Percentiles rank a stretch among this genome's conserved stretches.
Conservation (phyloP, 1,140 invertebrate species). For the Mactra quadrangularis region DNA sequence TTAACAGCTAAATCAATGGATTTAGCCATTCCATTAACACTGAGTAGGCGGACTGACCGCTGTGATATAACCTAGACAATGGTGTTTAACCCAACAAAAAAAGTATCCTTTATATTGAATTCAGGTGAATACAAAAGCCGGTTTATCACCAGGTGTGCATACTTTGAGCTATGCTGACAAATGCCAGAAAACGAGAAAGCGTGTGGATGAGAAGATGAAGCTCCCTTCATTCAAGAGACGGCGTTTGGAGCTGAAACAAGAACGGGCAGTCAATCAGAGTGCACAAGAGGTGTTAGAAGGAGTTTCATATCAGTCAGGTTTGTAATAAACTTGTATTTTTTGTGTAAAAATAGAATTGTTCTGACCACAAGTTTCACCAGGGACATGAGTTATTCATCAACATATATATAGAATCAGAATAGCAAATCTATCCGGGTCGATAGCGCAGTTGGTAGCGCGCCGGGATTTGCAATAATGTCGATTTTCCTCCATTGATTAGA, state of each 20-base stretch:
- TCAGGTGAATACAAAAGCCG: conserved; percentile 36
- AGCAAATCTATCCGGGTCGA: not conserved
- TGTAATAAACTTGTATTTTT: not conserved
- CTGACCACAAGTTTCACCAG: not conserved
- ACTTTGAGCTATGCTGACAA: conserved; percentile 45
- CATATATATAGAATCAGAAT: not conserved
- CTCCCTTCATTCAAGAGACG: conserved; percentile 40
- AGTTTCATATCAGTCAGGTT: conserved; percentile 57
- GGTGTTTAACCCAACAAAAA: too few species aligned
- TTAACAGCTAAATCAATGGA: too few species aligned
- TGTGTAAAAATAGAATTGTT: not conserved
- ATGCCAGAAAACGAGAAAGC: conserved; percentile 32
- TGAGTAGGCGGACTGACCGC: too few species aligned
- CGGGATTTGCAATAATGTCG: too few species aligned
- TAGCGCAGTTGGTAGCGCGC: too few species aligned
- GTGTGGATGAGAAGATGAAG: conserved; percentile 1
- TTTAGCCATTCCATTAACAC: too few species aligned
- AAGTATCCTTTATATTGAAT: not conserved
- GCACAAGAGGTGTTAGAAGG: conserved; percentile 51
- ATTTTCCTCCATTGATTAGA: too few species aligned
- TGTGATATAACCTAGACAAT: too few species aligned
- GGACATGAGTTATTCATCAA: not conserved
- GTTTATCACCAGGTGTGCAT: conserved; percentile 49
- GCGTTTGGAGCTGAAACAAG: conserved; percentile 51
- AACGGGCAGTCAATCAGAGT: conserved; percentile 37